Evolutionary conservation across 2,113 vertebrate genomes (phyloP).

Genomic region (Mohoua ochrocephala): DNA sequence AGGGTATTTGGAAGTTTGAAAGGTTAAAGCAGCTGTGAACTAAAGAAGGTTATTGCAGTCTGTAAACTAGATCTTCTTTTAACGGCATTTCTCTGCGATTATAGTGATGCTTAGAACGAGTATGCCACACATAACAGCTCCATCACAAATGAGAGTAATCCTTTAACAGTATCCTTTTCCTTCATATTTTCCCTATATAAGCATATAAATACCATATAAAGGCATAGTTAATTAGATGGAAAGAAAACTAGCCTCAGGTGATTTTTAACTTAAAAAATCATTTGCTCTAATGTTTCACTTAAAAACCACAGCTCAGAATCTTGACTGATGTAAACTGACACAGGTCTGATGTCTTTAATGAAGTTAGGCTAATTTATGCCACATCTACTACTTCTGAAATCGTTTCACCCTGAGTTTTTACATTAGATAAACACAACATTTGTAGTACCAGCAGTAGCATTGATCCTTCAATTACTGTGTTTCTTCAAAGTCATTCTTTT

Average conservation of each 20-base stretch:
- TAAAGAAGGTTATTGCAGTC: background rate
- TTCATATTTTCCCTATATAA: background rate
- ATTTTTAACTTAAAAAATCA: background rate
- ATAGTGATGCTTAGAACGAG: background rate
- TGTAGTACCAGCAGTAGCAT: background rate
- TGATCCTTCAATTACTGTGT: background rate
- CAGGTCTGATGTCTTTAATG: background rate
- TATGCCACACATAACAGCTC: background rate
- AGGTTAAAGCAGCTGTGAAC: background rate
- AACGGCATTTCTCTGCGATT: background rate
- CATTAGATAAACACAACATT: background rate
- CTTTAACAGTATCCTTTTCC: background rate
- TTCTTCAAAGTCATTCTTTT: background rate
- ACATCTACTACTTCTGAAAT: slow-evolving; percentile 2
- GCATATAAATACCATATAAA: background rate
- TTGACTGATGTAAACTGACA: background rate
- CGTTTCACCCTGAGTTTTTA: background rate
- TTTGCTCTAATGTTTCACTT: background rate
- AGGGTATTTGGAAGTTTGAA: background rate
- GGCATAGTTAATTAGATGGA: background rate
- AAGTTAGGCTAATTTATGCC: background rate
- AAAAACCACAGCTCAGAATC: background rate
- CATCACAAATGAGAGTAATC: background rate
- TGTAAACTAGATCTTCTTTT: background rate
- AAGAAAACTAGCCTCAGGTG: background rate